Evolutionary conservation across 1,140 invertebrate species (phyloP).

Genomic region (Polypedilum pembai): DNA sequence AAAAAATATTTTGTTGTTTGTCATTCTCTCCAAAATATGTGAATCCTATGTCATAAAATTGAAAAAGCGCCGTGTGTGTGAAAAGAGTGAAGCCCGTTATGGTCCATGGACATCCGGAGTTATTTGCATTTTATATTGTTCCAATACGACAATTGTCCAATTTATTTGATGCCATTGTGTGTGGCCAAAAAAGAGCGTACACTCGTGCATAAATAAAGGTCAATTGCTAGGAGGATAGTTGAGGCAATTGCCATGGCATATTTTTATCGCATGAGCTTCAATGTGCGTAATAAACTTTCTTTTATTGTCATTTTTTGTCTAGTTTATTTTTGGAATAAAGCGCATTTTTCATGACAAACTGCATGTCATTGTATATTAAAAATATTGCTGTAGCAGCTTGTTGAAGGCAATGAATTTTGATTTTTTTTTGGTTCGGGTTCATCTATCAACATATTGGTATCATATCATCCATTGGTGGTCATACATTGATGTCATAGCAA

Average conservation of each 20-base stretch:
- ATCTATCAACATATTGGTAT: too few species aligned
- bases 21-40: too few species aligned
- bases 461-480: neutral
- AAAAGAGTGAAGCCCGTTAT: too few species aligned
- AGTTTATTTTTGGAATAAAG: neutral
- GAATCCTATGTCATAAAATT: too few species aligned
- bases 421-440: neutral
- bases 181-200: neutral
- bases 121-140: too few species aligned
- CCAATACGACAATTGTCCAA: conserved; percentile 4
- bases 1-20: too few species aligned
- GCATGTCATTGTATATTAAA: neutral
- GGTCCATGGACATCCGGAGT: too few species aligned
- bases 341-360: neutral
- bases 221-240: too few species aligned
- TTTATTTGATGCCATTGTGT: neutral
- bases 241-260: neutral
- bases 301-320: neutral
- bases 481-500: neutral
- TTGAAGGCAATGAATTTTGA: conserved; percentile 12
- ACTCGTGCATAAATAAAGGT: too few species aligned
- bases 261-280: neutral
- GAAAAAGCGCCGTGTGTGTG: too few species aligned
- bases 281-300: neutral
- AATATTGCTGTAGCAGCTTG: neutral